These are phyloP conservation scores for Parus major DNA, from an alignment of 2,113 vertebrate species.

Conservation along the genomic window DNA sequence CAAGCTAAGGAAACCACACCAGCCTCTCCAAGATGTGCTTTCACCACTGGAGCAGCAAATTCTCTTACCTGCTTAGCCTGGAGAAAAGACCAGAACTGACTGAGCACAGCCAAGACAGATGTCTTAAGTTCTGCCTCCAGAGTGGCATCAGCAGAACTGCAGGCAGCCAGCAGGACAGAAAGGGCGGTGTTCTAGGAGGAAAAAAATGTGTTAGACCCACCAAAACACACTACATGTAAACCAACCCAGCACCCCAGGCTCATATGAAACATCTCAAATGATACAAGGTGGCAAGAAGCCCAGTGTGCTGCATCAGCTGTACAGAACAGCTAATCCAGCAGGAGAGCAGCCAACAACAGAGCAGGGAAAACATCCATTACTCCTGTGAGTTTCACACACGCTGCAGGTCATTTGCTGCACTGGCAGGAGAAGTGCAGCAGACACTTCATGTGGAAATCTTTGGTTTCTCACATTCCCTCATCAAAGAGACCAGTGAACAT, in stretches of 20 bases:
- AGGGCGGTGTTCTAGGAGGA: constrained; percentile 80
- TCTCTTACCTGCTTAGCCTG: constrained; percentile 81
- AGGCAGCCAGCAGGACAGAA: constrained; percentile 73
- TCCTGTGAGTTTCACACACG: background rate
- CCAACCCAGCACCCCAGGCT: background rate
- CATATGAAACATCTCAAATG: background rate
- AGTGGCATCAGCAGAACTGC: constrained; percentile 67
- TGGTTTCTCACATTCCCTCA: background rate
- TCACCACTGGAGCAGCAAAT: background rate
- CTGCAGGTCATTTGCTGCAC: background rate
- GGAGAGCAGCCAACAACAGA: background rate
- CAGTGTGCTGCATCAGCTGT: background rate
- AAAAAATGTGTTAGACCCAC: background rate
- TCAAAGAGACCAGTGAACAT: background rate
- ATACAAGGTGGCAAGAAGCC: background rate
- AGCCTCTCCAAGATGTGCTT: background rate
- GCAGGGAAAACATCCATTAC: background rate
- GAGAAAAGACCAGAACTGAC: constrained; percentile 82
- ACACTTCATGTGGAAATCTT: background rate
- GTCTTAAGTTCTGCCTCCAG: constrained; percentile 62
- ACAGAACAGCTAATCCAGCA: background rate
- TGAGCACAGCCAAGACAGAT: constrained; percentile 63
- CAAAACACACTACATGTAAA: background rate
- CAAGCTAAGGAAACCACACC: background rate
- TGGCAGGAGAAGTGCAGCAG: background rate